A percentile compares a stretch with the other conserved stretches of the same genome.
Conservation (phyloP, 2,797 vertebrate species). For the Diceros bicornis region DNA sequence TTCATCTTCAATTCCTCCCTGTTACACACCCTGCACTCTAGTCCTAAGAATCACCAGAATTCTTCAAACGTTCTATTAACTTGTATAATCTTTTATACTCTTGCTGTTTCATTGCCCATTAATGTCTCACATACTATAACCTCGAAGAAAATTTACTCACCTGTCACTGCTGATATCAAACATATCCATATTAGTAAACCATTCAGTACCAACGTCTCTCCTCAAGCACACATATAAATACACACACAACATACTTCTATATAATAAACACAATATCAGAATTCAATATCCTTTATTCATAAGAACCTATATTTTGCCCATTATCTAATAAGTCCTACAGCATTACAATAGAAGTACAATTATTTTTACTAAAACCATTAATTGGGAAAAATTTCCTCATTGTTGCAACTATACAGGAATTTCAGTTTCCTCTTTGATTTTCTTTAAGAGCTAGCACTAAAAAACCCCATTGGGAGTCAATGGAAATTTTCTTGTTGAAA, state of each 20-base stretch:
- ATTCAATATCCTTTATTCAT: neutral
- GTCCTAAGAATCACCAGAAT: neutral
- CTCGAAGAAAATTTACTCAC: neutral
- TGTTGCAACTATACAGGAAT: neutral
- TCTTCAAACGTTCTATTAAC: neutral
- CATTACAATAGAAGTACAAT: neutral
- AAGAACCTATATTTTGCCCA: neutral
- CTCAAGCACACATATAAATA: neutral
- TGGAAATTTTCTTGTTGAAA: conserved; percentile 20
- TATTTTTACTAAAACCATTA: conserved; percentile 1
- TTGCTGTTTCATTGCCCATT: neutral
- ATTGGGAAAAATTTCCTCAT: neutral
- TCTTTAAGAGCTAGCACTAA: neutral
- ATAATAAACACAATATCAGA: neutral
- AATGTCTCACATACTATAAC: neutral
- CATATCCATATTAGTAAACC: neutral
- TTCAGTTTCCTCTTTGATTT: neutral
- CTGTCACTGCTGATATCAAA: neutral
- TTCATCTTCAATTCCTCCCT: neutral
- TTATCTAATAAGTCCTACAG: neutral
- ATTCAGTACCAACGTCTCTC: neutral
- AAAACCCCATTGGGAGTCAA: neutral
- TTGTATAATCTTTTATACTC: neutral
- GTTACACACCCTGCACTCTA: neutral
- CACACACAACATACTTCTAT: neutral